Base-by-base conservation (phyloP, 35 echinoderm and acorn worm genomes). In the Amphiura filiformis region DNA sequence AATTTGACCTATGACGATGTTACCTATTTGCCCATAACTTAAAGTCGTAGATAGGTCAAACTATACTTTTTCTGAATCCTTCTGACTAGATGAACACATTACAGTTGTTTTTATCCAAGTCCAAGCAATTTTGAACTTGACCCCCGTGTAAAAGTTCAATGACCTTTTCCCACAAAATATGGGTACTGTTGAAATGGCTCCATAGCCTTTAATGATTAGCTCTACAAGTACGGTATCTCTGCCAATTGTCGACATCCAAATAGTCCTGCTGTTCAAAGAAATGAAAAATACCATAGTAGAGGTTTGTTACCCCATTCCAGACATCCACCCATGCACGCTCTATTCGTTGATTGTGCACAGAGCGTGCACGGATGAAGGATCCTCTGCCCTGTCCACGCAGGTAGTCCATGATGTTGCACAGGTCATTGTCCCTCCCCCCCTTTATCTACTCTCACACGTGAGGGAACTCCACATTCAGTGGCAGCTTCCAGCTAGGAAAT, bases 281-380 rank as follows among this genome's bases (percentile, higher is more conserved):
- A n/a, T 77, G 41, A 89, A 93, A 93, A 7, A 93, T 23, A 22
- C 84, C 81, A 33, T 83, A 89, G 39, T 32, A 93, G 1, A 89
- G 5, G 79, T 93, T 88, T 77, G 39, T 93, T 39, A 64, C 86
- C 9, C 86, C 86, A 79, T 82, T 42, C 81, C 87, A 89, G 12
- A 89, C 5, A 37, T 93, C 92, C 20, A 56, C 34, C 86, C 86
- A 89, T 3, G 17, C n/a, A 23, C 92, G 31, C 57, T 89, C 92
- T 44, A 93, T 89, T 32, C 87, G 13, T 35, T 85, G 87, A 37
- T 94, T 94, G 41, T 94, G 87, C 0, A 85, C 87, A 76, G 75
- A 85, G 0, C 81, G 34, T 7, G 87, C 92, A 37, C 91, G 15
- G 1, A 93, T 83, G 11, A 34, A 39, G 34, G 44, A 76, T 40